phyloP scores from a whole-genome alignment of 2,797 vertebrate genomes.

The Hephaestus fuliginosus region DNA sequence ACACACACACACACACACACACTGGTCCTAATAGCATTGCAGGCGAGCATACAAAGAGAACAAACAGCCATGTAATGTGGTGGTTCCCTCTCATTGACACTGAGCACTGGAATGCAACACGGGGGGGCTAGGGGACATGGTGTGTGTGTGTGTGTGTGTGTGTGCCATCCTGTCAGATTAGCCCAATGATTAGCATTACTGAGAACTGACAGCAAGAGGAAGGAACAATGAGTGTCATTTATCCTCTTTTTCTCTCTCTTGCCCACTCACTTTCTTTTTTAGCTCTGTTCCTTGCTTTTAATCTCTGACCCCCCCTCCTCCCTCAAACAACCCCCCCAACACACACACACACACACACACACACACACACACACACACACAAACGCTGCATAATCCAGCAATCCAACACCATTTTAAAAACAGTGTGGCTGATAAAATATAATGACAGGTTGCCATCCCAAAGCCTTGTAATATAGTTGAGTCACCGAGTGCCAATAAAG shows the following conservation, averaged over 20 bases:
- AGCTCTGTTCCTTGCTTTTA: slow-evolving; percentile 69
- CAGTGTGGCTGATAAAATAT: slow-evolving; percentile 32
- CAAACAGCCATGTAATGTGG: slow-evolving; percentile 89
- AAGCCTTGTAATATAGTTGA: slow-evolving; percentile 32
- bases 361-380: slow-evolving; percentile 8
- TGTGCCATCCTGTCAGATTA: slow-evolving; percentile 85
- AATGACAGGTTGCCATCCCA: slow-evolving; percentile 50
- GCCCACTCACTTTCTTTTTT: slow-evolving; percentile 65
- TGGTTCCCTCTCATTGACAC: slow-evolving; percentile 84
- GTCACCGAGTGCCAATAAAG: slow-evolving; percentile 25
- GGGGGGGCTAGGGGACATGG: slow-evolving; percentile 14
- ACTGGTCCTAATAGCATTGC: slow-evolving; percentile 75
- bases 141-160: slow-evolving; percentile 28
- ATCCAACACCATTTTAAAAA: slow-evolving; percentile 24
- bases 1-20: slow-evolving; percentile 2
- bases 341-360: background rate
- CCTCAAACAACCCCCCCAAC: background rate
- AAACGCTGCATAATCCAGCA: slow-evolving; percentile 28
- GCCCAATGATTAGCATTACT: slow-evolving; percentile 87
- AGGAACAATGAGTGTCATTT: slow-evolving; percentile 86
- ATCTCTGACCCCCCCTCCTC: slow-evolving; percentile 55
- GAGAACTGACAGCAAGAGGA: slow-evolving; percentile 84
- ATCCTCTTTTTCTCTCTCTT: slow-evolving; percentile 76
- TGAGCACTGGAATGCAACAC: slow-evolving; percentile 82
- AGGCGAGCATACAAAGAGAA: slow-evolving; percentile 83